A percentile compares a stretch with the other conserved stretches of the same genome.
These are phyloP conservation scores for Apteryx mantelli DNA, from an alignment of 2,113 vertebrate species.

Conservation along the genomic window DNA sequence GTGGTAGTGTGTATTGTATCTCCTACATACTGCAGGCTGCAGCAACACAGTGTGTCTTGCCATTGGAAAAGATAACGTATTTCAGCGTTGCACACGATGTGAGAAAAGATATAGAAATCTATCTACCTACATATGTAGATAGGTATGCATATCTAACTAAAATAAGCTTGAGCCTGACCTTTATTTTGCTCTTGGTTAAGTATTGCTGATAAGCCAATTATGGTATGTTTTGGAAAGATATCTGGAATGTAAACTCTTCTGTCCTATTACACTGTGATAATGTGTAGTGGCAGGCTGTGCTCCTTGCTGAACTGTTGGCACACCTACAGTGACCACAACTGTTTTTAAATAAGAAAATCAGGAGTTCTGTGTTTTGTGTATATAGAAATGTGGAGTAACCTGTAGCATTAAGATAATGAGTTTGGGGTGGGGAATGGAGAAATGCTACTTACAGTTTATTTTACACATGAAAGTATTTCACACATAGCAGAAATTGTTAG, in stretches of 20 bases:
- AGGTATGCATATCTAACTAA: background rate
- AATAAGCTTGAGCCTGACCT: slow-evolving; percentile 31
- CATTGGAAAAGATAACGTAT: slow-evolving; percentile 30
- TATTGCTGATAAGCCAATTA: slow-evolving; percentile 63
- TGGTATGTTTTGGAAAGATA: slow-evolving; percentile 42
- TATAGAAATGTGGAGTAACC: slow-evolving; percentile 16
- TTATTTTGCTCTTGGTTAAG: slow-evolving; percentile 48
- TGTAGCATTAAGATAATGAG: slow-evolving; percentile 55
- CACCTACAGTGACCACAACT: slow-evolving; percentile 28
- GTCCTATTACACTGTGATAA: slow-evolving; percentile 50
- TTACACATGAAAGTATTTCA: slow-evolving; percentile 65
- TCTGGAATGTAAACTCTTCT: slow-evolving; percentile 45
- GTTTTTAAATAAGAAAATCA: slow-evolving; percentile 31
- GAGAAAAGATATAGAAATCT: background rate
- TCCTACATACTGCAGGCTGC: slow-evolving; percentile 1
- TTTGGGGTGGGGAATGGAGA: slow-evolving; percentile 30
- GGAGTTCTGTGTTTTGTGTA: background rate
- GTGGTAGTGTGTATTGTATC: background rate
- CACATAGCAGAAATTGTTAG: slow-evolving; percentile 57
- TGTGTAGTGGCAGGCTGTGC: slow-evolving; percentile 9
- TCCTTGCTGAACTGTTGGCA: slow-evolving; percentile 13
- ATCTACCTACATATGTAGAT: background rate
- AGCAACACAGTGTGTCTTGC: slow-evolving; percentile 12
- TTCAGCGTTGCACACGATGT: background rate
- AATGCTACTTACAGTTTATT: slow-evolving; percentile 64